Evolutionary conservation across 2,797 vertebrate genomes (phyloP), one percentile per base, ranked within the genome.

Genomic region (Sebastes kiyomatsui): DNA sequence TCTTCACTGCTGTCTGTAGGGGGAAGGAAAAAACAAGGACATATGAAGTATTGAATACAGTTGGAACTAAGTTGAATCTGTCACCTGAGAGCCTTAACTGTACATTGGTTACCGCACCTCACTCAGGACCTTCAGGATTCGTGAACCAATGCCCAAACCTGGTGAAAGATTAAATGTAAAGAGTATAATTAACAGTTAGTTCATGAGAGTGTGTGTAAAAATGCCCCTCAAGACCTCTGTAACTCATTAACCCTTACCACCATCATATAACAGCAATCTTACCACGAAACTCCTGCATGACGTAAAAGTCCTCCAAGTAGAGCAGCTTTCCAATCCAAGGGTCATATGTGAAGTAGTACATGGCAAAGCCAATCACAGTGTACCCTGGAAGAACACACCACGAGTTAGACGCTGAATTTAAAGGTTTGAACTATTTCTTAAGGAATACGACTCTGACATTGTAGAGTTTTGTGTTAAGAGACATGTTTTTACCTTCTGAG

Each of bases 281-380:
- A 96, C 95, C 94, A 82, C 91, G 81, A 73, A 94, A 95, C 61
- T 93, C 89, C 80, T 95, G 69, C 90, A 80, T 96, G 58, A 95
- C 94, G 38, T 94, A 97, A 82, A 97, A 96, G 83, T 97, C 96
- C 77, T 97, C 95, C 72, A 97, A 91, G 87, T 97, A 96, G 72
- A 96, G 92, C 64, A 96, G 91, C 83, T 96, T 97, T 78, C 96
- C 96, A 86, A 92, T 95, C 94, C 94, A 95, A 49, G 95, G 94
- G 77, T 97, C 93, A 4, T 97, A 97, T 18, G 94, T 97, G 84
- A 95, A 96, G 81, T 96, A 96, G 84, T 96, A 96, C 91, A 93
- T 97, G 27, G 94, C 95, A 85, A 97, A 97, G 32, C 86, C 94
- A 87, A 95, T 83, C 35, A 94, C 89, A 61, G 84, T 80, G 86